phyloP scores from a whole-genome alignment of 2,113 vertebrate species.

The Emydocephalus ijimae region DNA sequence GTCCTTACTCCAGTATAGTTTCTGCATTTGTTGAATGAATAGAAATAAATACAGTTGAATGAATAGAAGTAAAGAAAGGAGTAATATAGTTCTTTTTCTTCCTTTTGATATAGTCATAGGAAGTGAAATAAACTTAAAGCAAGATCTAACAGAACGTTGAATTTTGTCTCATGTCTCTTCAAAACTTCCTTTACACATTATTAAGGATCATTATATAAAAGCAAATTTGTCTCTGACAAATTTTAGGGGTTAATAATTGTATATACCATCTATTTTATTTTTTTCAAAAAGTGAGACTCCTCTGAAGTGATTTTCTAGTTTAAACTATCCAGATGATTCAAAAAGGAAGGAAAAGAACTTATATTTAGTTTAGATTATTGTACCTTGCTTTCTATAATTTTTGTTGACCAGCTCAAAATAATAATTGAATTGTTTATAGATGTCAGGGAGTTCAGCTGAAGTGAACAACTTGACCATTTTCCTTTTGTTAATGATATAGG shows the following conservation, averaged over 20 bases:
- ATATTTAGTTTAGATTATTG: background rate
- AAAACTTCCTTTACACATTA: background rate
- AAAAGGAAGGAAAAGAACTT: background rate
- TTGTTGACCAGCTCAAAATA: background rate
- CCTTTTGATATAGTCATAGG: background rate
- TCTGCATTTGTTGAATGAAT: background rate
- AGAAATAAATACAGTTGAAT: background rate
- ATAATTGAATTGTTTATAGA: background rate
- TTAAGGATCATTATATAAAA: background rate
- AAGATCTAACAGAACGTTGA: background rate
- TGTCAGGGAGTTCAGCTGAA: conserved; percentile 2
- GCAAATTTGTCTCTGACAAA: background rate
- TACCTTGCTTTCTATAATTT: background rate
- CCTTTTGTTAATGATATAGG: conserved; percentile 36
- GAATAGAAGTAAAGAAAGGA: background rate
- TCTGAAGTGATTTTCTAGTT: background rate
- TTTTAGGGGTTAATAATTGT: background rate
- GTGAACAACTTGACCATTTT: conserved; percentile 23
- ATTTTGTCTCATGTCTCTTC: background rate
- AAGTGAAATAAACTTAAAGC: background rate
- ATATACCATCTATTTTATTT: background rate
- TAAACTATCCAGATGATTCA: background rate
- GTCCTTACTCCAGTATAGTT: background rate
- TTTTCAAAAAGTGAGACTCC: background rate
- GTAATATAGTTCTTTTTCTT: background rate